Evolutionary conservation across 2,888 invertebrate genomes (phyloP).

Genomic region (Pardosa pseudoannulata): DNA sequence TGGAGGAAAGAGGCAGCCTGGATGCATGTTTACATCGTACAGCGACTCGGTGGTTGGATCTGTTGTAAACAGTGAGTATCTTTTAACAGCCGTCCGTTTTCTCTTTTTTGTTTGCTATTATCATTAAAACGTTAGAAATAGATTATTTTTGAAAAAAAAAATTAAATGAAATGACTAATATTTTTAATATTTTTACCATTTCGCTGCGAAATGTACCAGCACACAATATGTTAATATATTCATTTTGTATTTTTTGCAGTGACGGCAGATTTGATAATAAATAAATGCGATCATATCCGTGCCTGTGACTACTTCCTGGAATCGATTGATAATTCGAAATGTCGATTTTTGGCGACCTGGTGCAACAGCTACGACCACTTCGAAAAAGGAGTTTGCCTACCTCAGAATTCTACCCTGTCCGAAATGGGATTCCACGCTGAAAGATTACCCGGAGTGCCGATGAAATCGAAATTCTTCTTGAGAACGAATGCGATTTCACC

Average conservation of each 20-base stretch:
- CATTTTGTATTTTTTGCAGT: conserved; percentile 12
- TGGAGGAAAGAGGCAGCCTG: conserved; percentile 55
- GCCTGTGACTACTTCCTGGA: conserved; percentile 35
- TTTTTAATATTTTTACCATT: too few relatives aligned
- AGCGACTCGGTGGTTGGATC: conserved; percentile 5
- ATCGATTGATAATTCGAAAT: conserved; percentile 22
- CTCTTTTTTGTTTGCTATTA: too few relatives aligned
- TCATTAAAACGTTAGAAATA: too few relatives aligned
- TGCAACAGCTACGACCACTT: conserved; percentile 40
- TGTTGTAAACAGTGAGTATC: conserved; percentile 32
- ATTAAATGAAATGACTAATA: too few relatives aligned
- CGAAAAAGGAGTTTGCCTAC: conserved; percentile 29
- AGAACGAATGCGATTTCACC: conserved; percentile 20
- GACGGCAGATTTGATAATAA: conserved; percentile 22
- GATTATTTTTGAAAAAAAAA: too few relatives aligned
- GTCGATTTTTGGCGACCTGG: conserved; percentile 36
- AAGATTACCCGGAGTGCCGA: background rate
- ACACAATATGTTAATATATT: too few relatives aligned
- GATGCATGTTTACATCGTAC: conserved; percentile 22
- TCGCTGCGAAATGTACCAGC: too few relatives aligned
- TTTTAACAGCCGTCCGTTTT: too few relatives aligned
- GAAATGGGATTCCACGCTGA: conserved; percentile 42
- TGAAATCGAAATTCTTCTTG: conserved; percentile 34
- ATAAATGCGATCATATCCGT: conserved; percentile 35
- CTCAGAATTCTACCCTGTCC: background rate